phyloP scores from a whole-genome alignment of 1,140 invertebrate species.

The Drosophila saltans region DNA sequence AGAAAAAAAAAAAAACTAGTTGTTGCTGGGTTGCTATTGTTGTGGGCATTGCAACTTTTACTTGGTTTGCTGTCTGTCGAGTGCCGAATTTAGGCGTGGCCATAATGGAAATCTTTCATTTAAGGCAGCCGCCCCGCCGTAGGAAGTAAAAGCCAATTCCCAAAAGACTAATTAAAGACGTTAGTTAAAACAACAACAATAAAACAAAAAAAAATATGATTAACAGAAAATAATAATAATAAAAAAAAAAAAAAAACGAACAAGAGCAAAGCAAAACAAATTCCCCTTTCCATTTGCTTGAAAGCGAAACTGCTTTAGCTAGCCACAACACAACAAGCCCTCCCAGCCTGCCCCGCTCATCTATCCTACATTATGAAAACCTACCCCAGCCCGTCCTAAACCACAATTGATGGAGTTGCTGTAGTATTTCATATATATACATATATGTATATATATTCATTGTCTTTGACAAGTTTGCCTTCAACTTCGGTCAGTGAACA shows the following conservation, averaged over 20 bases:
- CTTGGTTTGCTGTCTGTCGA: slow-evolving; percentile 19
- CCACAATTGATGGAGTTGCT: not conserved
- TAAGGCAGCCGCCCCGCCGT: slow-evolving; percentile 23
- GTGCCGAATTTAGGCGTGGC: slow-evolving; percentile 69
- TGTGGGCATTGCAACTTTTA: slow-evolving; percentile 68
- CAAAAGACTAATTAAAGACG: slow-evolving; percentile 23
- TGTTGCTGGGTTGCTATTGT: slow-evolving; percentile 61
- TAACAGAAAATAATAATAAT: too few species aligned
- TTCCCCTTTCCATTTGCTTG: slow-evolving; percentile 13
- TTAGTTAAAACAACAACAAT: slow-evolving; percentile 14
- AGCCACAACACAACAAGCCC: not conserved
- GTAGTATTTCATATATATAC: slow-evolving; percentile 17
- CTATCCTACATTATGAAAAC: not conserved
- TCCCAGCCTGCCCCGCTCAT: not conserved
- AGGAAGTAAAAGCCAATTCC: slow-evolving; percentile 67
- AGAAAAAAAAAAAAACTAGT: slow-evolving; percentile 72
- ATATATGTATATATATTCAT: slow-evolving; percentile 35
- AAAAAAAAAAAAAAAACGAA: too few species aligned
- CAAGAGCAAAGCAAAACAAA: not conserved
- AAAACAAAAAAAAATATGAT: not conserved
- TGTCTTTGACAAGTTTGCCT: slow-evolving; percentile 80
- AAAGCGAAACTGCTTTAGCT: slow-evolving; percentile 45
- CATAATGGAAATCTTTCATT: slow-evolving; percentile 66
- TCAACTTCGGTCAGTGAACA: slow-evolving; percentile 71
- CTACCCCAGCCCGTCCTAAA: too few species aligned